These are phyloP conservation scores for Papilio elwesi DNA, from an alignment of 2,888 invertebrate species.

Conservation along the genomic window DNA sequence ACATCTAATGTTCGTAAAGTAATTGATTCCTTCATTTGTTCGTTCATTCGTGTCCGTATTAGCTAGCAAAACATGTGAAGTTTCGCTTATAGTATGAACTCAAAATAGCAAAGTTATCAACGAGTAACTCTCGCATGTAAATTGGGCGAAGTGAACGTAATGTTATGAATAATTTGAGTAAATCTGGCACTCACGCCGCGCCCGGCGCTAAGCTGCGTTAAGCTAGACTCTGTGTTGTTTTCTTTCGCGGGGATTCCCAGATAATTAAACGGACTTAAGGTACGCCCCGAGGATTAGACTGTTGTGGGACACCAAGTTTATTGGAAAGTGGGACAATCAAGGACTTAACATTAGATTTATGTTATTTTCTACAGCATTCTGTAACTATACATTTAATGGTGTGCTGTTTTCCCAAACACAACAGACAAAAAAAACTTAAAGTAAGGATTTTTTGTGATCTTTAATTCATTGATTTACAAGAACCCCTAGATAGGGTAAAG, in stretches of 20 bases:
- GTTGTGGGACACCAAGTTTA: conserved; percentile 48
- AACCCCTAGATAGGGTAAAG: no score
- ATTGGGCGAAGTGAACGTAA: conserved; percentile 48
- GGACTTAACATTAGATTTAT: not conserved
- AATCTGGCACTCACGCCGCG: conserved; percentile 56
- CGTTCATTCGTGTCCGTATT: no score
- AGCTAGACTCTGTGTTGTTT: conserved; percentile 54
- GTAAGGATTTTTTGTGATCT: no score
- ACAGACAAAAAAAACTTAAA: no score
- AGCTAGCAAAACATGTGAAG: no score
- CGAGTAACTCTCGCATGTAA: conserved; percentile 28
- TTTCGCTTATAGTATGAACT: not conserved
- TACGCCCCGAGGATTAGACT: conserved; percentile 62
- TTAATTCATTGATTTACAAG: no score
- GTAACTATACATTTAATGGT: not conserved
- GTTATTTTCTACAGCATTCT: not conserved
- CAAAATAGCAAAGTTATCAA: conserved; percentile 7
- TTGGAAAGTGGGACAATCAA: conserved; percentile 7
- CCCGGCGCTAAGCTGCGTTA: conserved; percentile 39
- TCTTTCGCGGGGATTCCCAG: conserved; percentile 63
- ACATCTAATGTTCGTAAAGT: no score
- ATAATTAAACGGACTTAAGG: conserved; percentile 73
- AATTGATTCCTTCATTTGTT: no score
- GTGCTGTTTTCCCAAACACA: no score
- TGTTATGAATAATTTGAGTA: conserved; percentile 63